Evolutionary conservation across 2,113 vertebrate genomes (phyloP).

Genomic region (Orthonyx spaldingii): DNA sequence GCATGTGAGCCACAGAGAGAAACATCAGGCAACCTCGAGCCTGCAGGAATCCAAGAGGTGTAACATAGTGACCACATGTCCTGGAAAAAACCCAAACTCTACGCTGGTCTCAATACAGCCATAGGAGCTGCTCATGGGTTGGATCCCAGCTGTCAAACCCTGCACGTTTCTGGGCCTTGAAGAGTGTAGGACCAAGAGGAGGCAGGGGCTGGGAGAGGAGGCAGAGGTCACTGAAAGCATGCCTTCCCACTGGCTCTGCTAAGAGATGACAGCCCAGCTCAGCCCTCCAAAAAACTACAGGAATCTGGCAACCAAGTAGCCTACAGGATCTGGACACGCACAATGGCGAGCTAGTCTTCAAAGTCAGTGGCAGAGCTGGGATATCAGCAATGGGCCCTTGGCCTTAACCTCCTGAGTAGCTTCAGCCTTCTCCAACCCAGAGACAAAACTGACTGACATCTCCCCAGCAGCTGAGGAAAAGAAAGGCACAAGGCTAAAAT

Average conservation of each 20-base stretch:
- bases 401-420: not conserved
- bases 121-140: not conserved
- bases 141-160: not conserved
- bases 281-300: not conserved
- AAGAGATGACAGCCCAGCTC: not conserved
- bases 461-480: not conserved
- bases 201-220: not conserved
- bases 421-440: not conserved
- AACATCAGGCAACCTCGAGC: not conserved
- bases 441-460: not conserved
- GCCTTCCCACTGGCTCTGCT: not conserved
- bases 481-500: not conserved
- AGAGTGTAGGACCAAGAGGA: not conserved
- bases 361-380: not conserved
- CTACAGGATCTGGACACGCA: not conserved
- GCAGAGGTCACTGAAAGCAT: not conserved
- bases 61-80: not conserved
- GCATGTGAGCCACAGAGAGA: rapidly evolving
- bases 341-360: not conserved
- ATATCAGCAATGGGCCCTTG: not conserved
- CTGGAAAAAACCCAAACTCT: not conserved
- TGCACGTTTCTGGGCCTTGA: rapidly evolving
- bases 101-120: not conserved
- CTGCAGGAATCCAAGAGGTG: not conserved
- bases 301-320: not conserved